Base-by-base conservation (phyloP, 2,797 vertebrate genomes). In the Manis javanica region DNA sequence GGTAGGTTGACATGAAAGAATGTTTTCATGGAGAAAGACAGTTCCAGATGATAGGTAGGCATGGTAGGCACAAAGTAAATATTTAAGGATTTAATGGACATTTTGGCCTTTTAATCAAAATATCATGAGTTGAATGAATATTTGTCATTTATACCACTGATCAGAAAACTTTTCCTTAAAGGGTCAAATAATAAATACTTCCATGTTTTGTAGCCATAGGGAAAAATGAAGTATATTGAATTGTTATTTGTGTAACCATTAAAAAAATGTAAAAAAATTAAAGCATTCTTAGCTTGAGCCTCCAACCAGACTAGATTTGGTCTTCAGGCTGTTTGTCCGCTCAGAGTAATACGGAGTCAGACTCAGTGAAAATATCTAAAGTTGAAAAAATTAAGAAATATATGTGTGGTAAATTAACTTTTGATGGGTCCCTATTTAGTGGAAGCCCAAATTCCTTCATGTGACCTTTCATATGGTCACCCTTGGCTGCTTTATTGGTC, bases 331-430 rank as follows among this genome's bases (percentile, higher is more conserved):
- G 2, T 86, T 94, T 91, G 24, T 69, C 18, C 21, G 57, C 3
- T 21, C 10, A 46, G 7, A 59, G 26, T 26, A 59, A 39, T 46
- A 46, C 61, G 16, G 5, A 81, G 21, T 81, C 18, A 51, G n/a
- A 69, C 14, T 87, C 26, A 81, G 69, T 84, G 63, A 55, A 55
- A 78, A 95, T 74, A 90, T 57, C 12, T 77, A 31, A 96, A 84
- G 23, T 51, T 26, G 78, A 63, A 79, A 79, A n/a, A 39, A 37
- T 68, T 61, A 21, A 87, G 46, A 91, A 87, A 72, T 37, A 26
- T 31, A n/a, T 53, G 37, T 39, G n/a, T 15, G n/a, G 18, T 26
- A 81, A 90, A 72, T 49, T 34, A 92, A 66, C 18, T 26, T 79
- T 66, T 72, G 51, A 55, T 42, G 24, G n/a, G 39, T n/a, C 10